Base-by-base conservation (phyloP, 92 coral and sea anemone genomes). In the Diadumene lineata region DNA sequence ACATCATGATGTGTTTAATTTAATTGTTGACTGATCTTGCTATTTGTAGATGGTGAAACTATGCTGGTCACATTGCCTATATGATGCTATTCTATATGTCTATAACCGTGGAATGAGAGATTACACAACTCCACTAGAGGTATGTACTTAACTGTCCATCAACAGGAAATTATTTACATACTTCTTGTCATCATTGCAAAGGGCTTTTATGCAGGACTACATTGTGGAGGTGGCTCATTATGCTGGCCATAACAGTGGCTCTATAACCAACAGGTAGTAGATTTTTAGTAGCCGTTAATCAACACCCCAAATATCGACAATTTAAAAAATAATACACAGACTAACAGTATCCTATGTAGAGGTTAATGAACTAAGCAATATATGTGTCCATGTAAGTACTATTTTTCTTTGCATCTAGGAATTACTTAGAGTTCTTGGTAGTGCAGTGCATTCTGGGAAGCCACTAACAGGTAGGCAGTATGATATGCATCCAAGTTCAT, bases 71-170 rank as follows among this genome's bases (percentile, higher is more conserved):
- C 97, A 94, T 70, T 93, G 89, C 62, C 75, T 94, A 63, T 94
- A 94, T 60, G 98, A 94, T 51, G 98, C 98, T 43, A 89, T 94
- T 38, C 84, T 94, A 63, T 94, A 91, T 62, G 97, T 94, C n/a
- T 94, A 94, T 65, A 94, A 92, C 71, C 89, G 97, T 24, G 98
- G 98, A 46, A 91, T 94, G 98, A 81, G 92, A 44, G 98, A 94
- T 84, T 94, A 88, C 76, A 80, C 89, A 11, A 91, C 98, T 0
- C 97, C 98, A 0, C 82, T 94, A 21, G 98, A 94, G 97, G 98
- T 93, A 79, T 18, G 63, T n/a, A 68, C 21, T 38, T 26, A 34
- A 13, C 11, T 27, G 4, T 2, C n/a, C 10, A 53, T n/a, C n/a
- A n/a, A n/a, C n/a, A n/a, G n/a, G n/a, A n/a, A n/a, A n/a, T n/a